These are phyloP conservation scores for Diabrotica undecimpunctata DNA, from an alignment of 1,140 invertebrate species.

Conservation along the genomic window DNA sequence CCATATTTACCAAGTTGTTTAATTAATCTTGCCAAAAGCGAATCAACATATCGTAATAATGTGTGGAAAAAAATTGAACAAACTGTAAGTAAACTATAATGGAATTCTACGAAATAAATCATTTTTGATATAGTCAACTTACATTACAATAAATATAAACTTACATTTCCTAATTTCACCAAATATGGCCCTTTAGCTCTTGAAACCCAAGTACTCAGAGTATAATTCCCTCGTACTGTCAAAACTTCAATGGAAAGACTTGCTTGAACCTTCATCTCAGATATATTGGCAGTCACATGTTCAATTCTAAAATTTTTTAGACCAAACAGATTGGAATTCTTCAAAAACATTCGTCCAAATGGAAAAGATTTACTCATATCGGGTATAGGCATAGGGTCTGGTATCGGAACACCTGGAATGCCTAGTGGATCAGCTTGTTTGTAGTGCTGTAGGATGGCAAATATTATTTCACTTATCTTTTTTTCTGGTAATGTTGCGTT, in stretches of 20 bases:
- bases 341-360: slow-evolving; percentile 67
- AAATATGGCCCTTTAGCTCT: slow-evolving; percentile 71
- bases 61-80: too few species aligned
- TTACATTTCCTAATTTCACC: slow-evolving; percentile 60
- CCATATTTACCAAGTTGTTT: too few species aligned
- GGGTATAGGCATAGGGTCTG: slow-evolving; percentile 75
- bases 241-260: slow-evolving; percentile 65
- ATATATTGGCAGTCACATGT: slow-evolving; percentile 60
- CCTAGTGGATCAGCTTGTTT: slow-evolving; percentile 76
- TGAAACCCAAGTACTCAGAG: slow-evolving; percentile 65
- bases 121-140: too few species aligned
- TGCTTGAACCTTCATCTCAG: slow-evolving; percentile 65
- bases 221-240: slow-evolving; percentile 72
- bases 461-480: slow-evolving; percentile 66
- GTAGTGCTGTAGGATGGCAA: slow-evolving; percentile 73
- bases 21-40: too few species aligned
- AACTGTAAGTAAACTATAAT: too few species aligned
- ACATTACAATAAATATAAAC: background rate
- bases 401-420: slow-evolving; percentile 69
- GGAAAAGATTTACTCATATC: slow-evolving; percentile 69
- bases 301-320: slow-evolving; percentile 75
- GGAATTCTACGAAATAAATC: too few species aligned
- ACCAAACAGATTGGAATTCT: slow-evolving; percentile 67
- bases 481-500: slow-evolving; percentile 47
- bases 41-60: too few species aligned